These are phyloP conservation scores for Dryas iulia DNA, from an alignment of 1,140 invertebrate genomes.

Conservation along the genomic window DNA sequence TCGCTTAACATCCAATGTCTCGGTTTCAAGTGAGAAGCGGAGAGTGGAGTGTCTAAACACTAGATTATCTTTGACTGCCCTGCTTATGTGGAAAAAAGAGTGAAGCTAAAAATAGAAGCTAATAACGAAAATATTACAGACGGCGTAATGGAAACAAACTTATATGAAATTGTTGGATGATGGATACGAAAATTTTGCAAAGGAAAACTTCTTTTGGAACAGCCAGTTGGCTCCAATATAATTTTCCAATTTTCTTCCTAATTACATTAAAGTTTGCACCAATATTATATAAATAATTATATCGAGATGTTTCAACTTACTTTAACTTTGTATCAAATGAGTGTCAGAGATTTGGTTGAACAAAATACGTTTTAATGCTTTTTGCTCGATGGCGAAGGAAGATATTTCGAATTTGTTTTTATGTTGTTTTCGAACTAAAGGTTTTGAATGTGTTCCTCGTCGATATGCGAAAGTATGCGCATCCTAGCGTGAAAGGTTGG, in stretches of 20 bases:
- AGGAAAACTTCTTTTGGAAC: constrained; percentile 14
- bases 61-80: too few species aligned
- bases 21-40: too few species aligned
- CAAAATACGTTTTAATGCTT: not conserved
- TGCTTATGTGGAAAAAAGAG: not conserved
- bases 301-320: not conserved
- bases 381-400: too few species aligned
- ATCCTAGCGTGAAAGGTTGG: too few species aligned
- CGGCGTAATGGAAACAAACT: constrained; percentile 4
- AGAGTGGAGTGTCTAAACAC: too few species aligned
- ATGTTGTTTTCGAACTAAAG: too few species aligned
- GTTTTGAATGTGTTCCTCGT: too few species aligned
- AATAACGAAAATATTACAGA: not conserved
- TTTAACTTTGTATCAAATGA: not conserved
- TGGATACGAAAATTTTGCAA: constrained; percentile 24
- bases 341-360: not conserved
- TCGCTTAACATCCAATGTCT: too few species aligned
- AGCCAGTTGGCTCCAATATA: constrained; percentile 13
- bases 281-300: constrained; percentile 12
- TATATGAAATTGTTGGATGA: constrained; percentile 12
- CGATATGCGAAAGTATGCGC: too few species aligned
- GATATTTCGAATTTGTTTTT: too few species aligned
- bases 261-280: constrained; percentile 10
- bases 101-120: not conserved
- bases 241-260: constrained; percentile 18